These are phyloP conservation scores for Salvator merianae DNA, from an alignment of 2,113 vertebrate species.

Conservation along the genomic window DNA sequence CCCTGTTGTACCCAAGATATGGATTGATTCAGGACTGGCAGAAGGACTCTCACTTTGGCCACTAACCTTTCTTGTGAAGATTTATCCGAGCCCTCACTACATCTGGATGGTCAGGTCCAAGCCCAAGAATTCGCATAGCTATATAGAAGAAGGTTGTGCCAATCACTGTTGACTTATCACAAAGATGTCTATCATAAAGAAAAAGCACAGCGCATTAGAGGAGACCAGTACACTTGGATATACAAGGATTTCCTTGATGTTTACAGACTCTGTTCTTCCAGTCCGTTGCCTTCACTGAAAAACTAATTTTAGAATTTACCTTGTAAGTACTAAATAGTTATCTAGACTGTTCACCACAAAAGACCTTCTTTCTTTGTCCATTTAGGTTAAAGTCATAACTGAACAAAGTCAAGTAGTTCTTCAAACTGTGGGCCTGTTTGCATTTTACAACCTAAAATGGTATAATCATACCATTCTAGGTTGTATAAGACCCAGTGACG, in stretches of 20 bases:
- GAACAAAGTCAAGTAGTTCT: not conserved
- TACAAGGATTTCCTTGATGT: not conserved
- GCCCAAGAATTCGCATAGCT: constrained; percentile 1
- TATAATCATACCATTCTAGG: too few relatives aligned
- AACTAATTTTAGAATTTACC: not conserved
- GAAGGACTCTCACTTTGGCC: not conserved
- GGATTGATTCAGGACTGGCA: too few relatives aligned
- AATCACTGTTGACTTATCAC: not conserved
- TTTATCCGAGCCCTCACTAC: not conserved
- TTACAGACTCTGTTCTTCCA: not conserved
- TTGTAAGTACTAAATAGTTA: not conserved
- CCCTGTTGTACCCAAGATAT: too few relatives aligned
- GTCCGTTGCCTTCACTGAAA: not conserved
- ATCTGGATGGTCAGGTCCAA: constrained; percentile 15
- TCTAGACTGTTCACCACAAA: not conserved
- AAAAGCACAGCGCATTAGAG: not conserved
- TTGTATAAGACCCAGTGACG: too few relatives aligned
- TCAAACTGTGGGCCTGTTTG: not conserved
- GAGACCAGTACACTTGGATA: not conserved
- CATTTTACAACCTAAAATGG: too few relatives aligned
- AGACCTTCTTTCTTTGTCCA: not conserved
- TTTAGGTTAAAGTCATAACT: not conserved
- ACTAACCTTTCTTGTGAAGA: constrained; percentile 12
- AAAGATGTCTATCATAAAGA: not conserved
- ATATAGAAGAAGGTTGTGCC: not conserved